These are phyloP conservation scores for Drosophila helvetica DNA, from an alignment of 2,888 invertebrate species.

Conservation along the genomic window DNA sequence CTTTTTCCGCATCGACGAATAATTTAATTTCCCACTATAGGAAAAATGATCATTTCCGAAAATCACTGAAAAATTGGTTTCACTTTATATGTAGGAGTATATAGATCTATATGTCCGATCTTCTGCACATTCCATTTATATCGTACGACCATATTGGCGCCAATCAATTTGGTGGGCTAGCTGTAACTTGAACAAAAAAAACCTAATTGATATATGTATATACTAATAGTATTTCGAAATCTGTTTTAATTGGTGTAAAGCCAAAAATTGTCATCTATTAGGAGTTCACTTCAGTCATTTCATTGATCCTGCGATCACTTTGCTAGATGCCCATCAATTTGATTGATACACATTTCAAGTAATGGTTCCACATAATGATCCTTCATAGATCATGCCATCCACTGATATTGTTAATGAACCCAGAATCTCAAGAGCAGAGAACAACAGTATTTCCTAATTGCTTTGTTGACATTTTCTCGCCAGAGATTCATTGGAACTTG, in stretches of 20 bases:
- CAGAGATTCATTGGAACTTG: conserved; percentile 25
- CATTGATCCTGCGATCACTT: neutral
- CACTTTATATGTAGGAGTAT: too few species aligned
- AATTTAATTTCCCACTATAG: too few species aligned
- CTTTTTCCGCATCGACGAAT: too few species aligned
- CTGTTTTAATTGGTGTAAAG: neutral
- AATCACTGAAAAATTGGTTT: too few species aligned
- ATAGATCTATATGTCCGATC: too few species aligned
- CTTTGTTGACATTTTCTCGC: conserved; percentile 30
- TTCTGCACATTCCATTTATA: too few species aligned
- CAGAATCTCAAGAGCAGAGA: conserved; percentile 4
- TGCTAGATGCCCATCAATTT: neutral
- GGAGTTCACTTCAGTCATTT: neutral
- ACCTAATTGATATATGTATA: neutral
- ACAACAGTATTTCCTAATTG: conserved; percentile 14
- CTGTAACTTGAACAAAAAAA: too few species aligned
- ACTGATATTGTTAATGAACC: conserved; percentile 32
- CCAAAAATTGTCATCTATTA: neutral
- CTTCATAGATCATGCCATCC: conserved; percentile 11
- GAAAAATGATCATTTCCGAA: too few species aligned
- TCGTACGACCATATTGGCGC: too few species aligned
- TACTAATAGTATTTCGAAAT: neutral
- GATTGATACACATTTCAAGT: conserved; percentile 1
- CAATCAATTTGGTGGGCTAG: neutral
- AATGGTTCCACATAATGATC: conserved; percentile 20